Evolutionary conservation across 2,888 invertebrate species (phyloP).

Genomic region (Campoplex nolae): DNA sequence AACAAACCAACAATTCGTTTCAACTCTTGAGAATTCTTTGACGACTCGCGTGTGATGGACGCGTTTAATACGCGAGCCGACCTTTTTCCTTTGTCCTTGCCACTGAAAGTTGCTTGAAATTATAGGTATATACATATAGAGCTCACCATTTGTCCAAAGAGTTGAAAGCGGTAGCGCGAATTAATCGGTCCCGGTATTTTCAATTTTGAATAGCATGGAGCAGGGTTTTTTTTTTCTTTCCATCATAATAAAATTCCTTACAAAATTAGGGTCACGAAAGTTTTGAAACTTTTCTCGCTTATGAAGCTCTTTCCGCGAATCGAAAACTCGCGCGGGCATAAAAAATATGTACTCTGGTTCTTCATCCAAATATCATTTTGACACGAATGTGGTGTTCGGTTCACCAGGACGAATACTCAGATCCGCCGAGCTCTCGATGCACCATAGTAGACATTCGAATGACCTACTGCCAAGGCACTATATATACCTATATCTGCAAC

Average conservation of each 20-base stretch:
- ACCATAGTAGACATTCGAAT: conserved; percentile 51
- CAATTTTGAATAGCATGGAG: too few species aligned
- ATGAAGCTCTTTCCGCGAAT: too few species aligned
- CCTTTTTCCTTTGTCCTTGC: conserved; percentile 26
- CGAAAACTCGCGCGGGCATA: too few species aligned
- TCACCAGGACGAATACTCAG: too few species aligned
- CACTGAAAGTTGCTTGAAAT: conserved; percentile 10
- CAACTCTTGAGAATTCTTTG: conserved; percentile 33
- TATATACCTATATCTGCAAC: not conserved
- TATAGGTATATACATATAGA: not conserved
- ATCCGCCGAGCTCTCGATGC: not conserved
- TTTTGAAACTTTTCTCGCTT: not conserved
- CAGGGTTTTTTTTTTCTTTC: not conserved
- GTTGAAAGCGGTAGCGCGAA: not conserved
- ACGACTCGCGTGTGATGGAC: conserved; percentile 17
- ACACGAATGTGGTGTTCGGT: too few species aligned
- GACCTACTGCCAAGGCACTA: conserved; percentile 56
- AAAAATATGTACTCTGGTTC: too few species aligned
- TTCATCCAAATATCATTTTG: too few species aligned
- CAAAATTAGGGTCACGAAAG: not conserved
- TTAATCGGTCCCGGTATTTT: not conserved
- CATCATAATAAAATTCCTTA: not conserved
- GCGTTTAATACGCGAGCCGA: conserved; percentile 23
- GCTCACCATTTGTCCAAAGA: not conserved
- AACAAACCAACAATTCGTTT: not conserved